These are phyloP conservation scores for Saccostrea echinata DNA, from an alignment of 1,140 invertebrate genomes.

Conservation along the genomic window DNA sequence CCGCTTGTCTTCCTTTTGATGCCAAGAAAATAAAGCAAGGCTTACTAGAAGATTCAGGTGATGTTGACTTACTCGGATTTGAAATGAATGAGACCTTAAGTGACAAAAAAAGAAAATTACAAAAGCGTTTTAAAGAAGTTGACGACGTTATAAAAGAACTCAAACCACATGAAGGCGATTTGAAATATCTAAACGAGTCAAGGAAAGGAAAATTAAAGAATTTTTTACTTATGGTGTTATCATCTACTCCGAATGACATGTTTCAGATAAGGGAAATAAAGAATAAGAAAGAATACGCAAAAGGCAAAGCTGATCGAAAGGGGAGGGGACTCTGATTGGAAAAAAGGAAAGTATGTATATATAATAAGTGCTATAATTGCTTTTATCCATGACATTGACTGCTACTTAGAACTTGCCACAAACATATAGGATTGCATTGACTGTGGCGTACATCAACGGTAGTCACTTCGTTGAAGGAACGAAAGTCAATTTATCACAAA, in stretches of 20 bases:
- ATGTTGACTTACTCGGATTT: constrained; percentile 55
- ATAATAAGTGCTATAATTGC: constrained; percentile 56
- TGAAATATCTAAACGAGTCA: constrained; percentile 27
- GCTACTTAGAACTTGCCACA: constrained; percentile 10
- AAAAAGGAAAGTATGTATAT: constrained; percentile 56
- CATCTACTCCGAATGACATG: constrained; percentile 29
- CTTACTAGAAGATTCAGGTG: constrained; percentile 48
- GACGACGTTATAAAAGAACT: not conserved
- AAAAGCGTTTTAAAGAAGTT: constrained; percentile 36
- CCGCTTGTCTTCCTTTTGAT: constrained; percentile 54
- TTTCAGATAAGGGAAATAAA: constrained; percentile 49
- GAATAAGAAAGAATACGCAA: constrained; percentile 57
- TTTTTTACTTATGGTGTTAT: constrained; percentile 29
- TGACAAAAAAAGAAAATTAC: not conserved
- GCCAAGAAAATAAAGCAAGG: constrained; percentile 58
- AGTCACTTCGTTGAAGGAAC: constrained; percentile 6
- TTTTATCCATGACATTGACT: constrained; percentile 54
- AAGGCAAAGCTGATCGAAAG: constrained; percentile 55
- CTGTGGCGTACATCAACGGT: constrained; percentile 32
- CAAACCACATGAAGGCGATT: not conserved
- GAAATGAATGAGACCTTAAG: constrained; percentile 40
- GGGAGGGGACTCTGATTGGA: constrained; percentile 46
- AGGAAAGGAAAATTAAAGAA: constrained; percentile 23
- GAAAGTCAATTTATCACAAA: not conserved
- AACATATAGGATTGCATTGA: not conserved